Percentiles rank a stretch among this genome's conserved stretches.
These are phyloP conservation scores for Gymnocheta viridis DNA, from an alignment of 2,888 invertebrate species.

Conservation along the genomic window DNA sequence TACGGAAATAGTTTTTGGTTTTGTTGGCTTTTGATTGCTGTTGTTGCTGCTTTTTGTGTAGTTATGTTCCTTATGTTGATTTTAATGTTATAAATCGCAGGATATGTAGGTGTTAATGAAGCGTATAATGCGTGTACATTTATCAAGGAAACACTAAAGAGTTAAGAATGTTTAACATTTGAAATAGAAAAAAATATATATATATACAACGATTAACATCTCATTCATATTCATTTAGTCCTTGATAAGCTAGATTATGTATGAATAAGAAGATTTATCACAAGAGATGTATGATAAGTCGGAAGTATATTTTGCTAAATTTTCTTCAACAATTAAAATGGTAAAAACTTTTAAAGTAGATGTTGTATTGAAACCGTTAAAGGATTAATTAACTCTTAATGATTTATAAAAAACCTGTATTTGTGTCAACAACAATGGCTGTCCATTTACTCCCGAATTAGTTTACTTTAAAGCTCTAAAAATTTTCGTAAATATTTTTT, in stretches of 20 bases:
- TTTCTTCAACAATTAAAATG: not conserved
- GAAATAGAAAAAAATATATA: not conserved
- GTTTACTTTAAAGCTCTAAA: too few species aligned
- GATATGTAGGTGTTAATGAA: constrained; percentile 68
- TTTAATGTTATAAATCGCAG: constrained; percentile 47
- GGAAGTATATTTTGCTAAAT: not conserved
- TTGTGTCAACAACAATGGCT: too few species aligned
- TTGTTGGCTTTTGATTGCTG: constrained; percentile 55
- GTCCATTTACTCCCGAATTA: too few species aligned
- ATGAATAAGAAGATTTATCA: constrained; percentile 14
- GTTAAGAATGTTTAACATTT: constrained; percentile 39
- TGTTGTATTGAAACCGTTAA: too few species aligned
- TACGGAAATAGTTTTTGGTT: constrained; percentile 67
- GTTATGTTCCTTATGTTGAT: constrained; percentile 14
- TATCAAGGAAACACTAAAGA: constrained; percentile 62
- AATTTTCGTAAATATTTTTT: too few species aligned
- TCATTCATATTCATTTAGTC: constrained; percentile 57
- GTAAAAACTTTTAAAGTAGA: too few species aligned
- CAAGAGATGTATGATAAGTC: not conserved
- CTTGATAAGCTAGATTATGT: constrained; percentile 30
- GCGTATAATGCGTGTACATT: constrained; percentile 60
- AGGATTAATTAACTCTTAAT: too few species aligned
- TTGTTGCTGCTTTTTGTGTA: constrained; percentile 29
- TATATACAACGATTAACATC: not conserved
- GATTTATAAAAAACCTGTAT: too few species aligned